Evolutionary conservation across 2,888 invertebrate genomes (phyloP), one percentile per base, ranked within the genome.

Genomic region (Malacosoma neustria): DNA sequence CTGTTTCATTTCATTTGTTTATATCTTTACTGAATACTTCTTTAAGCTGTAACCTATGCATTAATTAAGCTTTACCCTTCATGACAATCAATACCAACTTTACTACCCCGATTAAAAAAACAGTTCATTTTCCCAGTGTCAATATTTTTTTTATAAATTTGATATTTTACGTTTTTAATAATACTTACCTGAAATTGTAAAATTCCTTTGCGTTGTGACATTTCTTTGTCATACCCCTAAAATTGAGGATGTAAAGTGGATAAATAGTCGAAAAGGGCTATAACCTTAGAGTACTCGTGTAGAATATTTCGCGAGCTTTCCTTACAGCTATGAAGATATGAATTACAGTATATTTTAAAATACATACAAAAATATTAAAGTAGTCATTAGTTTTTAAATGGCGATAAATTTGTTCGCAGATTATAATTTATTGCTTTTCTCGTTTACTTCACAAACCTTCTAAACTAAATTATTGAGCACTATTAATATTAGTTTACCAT

Each of bases 281-380:
- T 22, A 22, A 22, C 22, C 22, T 22, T 22, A 22, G 22, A 22
- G 22, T 22, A 22, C 9, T 22, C 22, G 3, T 22, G 22, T 22
- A 22, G 22, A 22, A 22, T 22, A 22, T 22, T 22, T 22, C 22
- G 22, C 81, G 81, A 64, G 59, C 48, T 59, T 57, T 61, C 79
- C 80, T 82, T 79, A 82, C 60, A 66, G 58, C 80, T 82, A 81
- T 82, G 72, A 67, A 81, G 82, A 85, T 84, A 84, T 84, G 82
- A 81, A 69, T 77, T 77, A 81, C 72, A 74, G 76, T 82, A 79
- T 63, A 71, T 70, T 63, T 80, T 76, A 82, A 85, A 79, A 84
- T 82, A 85, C 85, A 81, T 84, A 85, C 64, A 84, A 85, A 85
- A 85, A 85, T 85, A 85, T 79, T 68, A 80, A 13, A 69, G 74